Percentiles rank a stretch among this genome's conserved stretches.
Conservation (phyloP, 2,797 vertebrate genomes). For the Malurus leucopterus region DNA sequence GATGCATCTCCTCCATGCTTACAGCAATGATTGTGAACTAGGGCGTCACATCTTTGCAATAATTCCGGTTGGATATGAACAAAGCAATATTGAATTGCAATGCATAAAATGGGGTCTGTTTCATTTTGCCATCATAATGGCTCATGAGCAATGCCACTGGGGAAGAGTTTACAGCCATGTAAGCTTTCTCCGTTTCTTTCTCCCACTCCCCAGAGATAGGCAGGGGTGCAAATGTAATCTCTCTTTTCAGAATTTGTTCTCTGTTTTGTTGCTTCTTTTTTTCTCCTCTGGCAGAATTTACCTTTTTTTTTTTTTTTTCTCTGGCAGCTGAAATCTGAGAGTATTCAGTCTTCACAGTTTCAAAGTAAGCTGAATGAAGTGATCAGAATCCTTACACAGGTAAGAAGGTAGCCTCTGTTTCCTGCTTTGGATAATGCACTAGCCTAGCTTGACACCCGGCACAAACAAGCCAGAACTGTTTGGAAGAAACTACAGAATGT, state of each 20-base stretch:
- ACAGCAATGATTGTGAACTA: not conserved
- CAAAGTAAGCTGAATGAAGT: constrained; percentile 89
- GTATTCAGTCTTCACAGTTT: constrained; percentile 85
- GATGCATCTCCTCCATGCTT: not conserved
- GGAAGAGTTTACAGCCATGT: not conserved
- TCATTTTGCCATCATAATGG: not conserved
- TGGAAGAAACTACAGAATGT: not conserved
- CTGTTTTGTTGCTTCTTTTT: not conserved
- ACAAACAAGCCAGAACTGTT: not conserved
- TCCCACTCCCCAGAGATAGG: not conserved
- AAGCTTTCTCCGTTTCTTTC: not conserved
- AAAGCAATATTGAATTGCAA: not conserved
- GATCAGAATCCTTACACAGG: constrained; percentile 88
- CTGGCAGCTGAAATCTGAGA: constrained; percentile 82
- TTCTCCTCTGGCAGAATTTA: not conserved
- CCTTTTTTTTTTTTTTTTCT: not conserved
- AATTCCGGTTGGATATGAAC: not conserved
- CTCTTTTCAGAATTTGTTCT: not conserved
- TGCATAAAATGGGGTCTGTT: not conserved
- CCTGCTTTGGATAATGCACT: not conserved
- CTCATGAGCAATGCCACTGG: not conserved
- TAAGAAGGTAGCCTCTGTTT: constrained; percentile 41
- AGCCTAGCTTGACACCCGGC: not conserved
- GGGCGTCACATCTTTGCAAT: not conserved
- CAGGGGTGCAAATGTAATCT: not conserved